These are phyloP conservation scores for Cuniculus paca DNA, from an alignment of 2,797 vertebrate genomes.

Conservation along the genomic window DNA sequence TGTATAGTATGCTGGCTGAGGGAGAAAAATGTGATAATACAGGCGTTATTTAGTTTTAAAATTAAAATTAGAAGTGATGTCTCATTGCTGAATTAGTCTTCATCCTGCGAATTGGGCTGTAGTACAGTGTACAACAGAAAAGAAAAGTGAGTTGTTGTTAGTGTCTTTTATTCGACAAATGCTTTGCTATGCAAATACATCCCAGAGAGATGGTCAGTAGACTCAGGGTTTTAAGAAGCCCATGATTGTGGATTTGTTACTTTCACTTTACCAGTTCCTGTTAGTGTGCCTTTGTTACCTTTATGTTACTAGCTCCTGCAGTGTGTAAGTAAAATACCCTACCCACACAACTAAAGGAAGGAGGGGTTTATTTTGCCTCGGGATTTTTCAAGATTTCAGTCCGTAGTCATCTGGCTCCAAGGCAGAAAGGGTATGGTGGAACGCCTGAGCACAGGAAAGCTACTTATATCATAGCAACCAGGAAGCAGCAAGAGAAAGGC, in stretches of 20 bases:
- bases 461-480: not conserved
- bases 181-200: conserved; percentile 77
- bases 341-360: not conserved
- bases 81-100: conserved; percentile 83
- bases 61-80: conserved; percentile 85
- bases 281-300: not conserved
- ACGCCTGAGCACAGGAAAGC: not conserved
- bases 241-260: not conserved
- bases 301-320: not conserved
- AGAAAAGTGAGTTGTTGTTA: conserved; percentile 81
- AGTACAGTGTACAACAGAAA: conserved; percentile 36
- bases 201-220: not conserved
- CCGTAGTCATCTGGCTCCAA: not conserved
- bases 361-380: not conserved
- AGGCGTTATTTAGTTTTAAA: conserved; percentile 83
- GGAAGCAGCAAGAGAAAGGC: not conserved
- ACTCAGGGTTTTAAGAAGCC: not conserved
- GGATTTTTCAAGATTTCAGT: not conserved
- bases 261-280: not conserved
- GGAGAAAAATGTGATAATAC: conserved; percentile 65
- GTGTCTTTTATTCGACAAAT: conserved; percentile 79
- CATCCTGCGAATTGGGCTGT: conserved; percentile 35
- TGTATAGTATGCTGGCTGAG: not conserved
- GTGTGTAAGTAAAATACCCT: not conserved
- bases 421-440: not conserved